A percentile compares a stretch with the other conserved stretches of the same genome.
These are phyloP conservation scores for Aeoliscus strigatus DNA, from an alignment of 2,797 vertebrate genomes.

Conservation along the genomic window DNA sequence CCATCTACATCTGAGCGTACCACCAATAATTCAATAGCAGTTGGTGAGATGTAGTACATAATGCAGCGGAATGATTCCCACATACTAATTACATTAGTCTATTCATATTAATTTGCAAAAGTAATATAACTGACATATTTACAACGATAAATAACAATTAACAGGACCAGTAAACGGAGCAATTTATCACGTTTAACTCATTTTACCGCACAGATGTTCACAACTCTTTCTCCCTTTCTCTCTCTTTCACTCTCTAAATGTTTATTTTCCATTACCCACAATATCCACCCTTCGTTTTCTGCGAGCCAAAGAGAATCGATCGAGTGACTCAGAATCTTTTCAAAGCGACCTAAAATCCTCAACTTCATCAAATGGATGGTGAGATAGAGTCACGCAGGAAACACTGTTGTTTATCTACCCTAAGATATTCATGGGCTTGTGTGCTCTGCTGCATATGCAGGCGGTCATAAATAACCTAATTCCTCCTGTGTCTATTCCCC, in stretches of 20 bases:
- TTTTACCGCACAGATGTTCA: too few species aligned
- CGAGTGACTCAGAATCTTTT: slow-evolving; percentile 32
- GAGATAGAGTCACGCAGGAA: slow-evolving; percentile 55
- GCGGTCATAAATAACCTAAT: slow-evolving; percentile 62
- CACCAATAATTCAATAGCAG: too few species aligned
- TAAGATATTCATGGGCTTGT: slow-evolving; percentile 47
- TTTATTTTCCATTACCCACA: slow-evolving; percentile 23
- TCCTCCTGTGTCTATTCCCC: slow-evolving; percentile 48
- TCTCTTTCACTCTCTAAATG: background rate
- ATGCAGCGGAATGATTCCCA: too few species aligned
- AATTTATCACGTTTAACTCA: too few species aligned
- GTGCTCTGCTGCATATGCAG: slow-evolving; percentile 23
- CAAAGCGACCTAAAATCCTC: slow-evolving; percentile 34
- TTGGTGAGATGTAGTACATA: too few species aligned
- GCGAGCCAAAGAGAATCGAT: slow-evolving; percentile 52
- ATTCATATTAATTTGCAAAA: too few species aligned
- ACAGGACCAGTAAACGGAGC: slow-evolving; percentile 20
- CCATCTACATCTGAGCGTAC: too few species aligned
- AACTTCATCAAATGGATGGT: slow-evolving; percentile 57
- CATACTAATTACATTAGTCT: too few species aligned
- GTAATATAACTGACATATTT: too few species aligned
- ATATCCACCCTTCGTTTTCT: slow-evolving; percentile 43
- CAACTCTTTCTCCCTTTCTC: slow-evolving; percentile 8
- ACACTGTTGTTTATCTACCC: slow-evolving; percentile 42
- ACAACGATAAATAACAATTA: slow-evolving; percentile 32